Evolutionary conservation across 2,888 invertebrate species (phyloP), one percentile per base, ranked within the genome.

Genomic region (Epinotia brunnichana): DNA sequence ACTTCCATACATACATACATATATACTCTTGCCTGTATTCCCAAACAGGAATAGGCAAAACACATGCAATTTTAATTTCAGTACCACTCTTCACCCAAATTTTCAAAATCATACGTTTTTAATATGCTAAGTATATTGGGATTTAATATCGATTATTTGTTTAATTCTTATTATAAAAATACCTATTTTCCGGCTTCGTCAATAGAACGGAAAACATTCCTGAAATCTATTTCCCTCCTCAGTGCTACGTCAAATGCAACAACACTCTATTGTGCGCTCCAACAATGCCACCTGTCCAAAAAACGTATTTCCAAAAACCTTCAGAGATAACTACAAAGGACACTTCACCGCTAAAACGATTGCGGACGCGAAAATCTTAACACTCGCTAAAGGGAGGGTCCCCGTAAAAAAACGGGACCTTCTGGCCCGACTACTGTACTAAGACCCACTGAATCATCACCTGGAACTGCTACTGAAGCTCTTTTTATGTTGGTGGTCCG

Each of bases 271-370:
- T 73, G 69, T 73, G 41, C 53, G 19, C 70, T 53, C 69, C 73
- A 77, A 77, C 73, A 61, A 72, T 53, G 51, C 74, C 77, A 80
- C 79, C 78, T 80, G 80, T 78, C 80, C 71, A 77, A 79, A 80
- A 81, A 80, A 81, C 76, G 77, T 71, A 74, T 60, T 79, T 17
- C 74, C 67, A 84, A 82, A 83, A 80, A 79, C 79, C 77, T 78
- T 77, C 85, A 61, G 72, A 71, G 81, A 77, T 81, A 78, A 82
- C 81, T 74, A 81, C 79, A 81, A 83, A 82, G 81, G 79, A 77
- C 79, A 79, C 84, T 90, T 84, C 82, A 86, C 82, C 82, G 86
- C 87, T 90, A 88, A 87, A 86, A 83, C 84, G 89, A 91, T 90
- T 90, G 85, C 81, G 83, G 84, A 83, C 78, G 82, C 69, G 77